A percentile compares a stretch with the other conserved stretches of the same genome.
Conservation (phyloP, 2,113 vertebrate genomes). For the Rhynchomys soricoides region DNA sequence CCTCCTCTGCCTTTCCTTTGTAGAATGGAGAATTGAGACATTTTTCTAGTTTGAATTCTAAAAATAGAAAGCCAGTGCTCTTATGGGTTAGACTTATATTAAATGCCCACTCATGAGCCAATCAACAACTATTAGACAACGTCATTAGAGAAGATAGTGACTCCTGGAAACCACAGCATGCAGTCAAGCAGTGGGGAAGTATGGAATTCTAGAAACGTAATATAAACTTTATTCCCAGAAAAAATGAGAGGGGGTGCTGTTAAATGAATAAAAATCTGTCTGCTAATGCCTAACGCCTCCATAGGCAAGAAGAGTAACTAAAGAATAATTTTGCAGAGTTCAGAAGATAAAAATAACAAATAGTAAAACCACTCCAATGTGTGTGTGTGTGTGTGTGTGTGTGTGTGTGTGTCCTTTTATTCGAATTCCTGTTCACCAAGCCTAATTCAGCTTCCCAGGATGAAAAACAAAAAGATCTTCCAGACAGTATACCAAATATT, state of each 20-base stretch:
- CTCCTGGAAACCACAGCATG: not conserved
- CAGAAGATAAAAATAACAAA: not conserved
- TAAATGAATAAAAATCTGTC: slow-evolving; percentile 25
- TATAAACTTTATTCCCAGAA: not conserved
- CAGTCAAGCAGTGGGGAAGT: not conserved
- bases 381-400: not conserved
- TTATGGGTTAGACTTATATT: not conserved
- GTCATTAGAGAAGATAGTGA: not conserved
- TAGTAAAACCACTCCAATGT: not conserved
- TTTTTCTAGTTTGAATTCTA: not conserved
- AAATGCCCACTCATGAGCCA: not conserved
- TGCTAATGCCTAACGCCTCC: not conserved
- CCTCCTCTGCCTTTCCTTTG: not conserved
- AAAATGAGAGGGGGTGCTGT: not conserved
- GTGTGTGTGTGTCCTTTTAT: not conserved
- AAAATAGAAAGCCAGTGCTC: not conserved
- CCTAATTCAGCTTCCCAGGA: not conserved
- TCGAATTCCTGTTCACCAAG: not conserved
- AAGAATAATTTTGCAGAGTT: not conserved
- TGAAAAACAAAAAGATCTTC: slow-evolving; percentile 45
- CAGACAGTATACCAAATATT: not conserved
- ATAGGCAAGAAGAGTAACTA: not conserved
- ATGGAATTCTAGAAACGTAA: not conserved
- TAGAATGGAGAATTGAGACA: not conserved
- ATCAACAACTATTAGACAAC: not conserved